Base-by-base conservation (phyloP, 2,113 vertebrate genomes). In the Nesogale talazaci region DNA sequence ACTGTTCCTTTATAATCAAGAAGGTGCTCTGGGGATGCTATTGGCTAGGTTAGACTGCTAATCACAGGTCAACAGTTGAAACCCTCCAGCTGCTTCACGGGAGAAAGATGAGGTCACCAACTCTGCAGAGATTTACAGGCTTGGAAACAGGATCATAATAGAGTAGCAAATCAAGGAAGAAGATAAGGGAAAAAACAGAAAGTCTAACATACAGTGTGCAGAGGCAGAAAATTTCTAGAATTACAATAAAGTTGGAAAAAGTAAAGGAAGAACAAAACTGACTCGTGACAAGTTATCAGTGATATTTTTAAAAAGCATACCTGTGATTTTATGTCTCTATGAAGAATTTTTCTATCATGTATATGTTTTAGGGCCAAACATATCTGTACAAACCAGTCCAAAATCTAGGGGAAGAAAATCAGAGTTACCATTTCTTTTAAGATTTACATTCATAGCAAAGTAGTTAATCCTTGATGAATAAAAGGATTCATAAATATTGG, bases 261-360 rank as follows among this genome's bases (percentile, higher is more conserved):
- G 46, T 14, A n/a, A 22, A 83, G 59, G 4, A 9, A 85, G 14
- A 75, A 74, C 46, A 92, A 76, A 88, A 34, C 38, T 19, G 23
- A 19, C 17, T 17, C 61, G 78, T 57, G 67, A 57, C 63, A 77
- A 94, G 34, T 52, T 25, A 69, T 12, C 12, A 81, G 77, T 85
- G 59, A 81, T n/a, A 31, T 46, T 46, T 46, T 52, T 8, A 79
- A 91, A 36, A 74, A 93, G 79, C 97, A 61, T 98, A 99, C 99
- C 99, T 99, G 99, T 57, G 99, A 99, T 97, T 99, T 99, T 96
- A 99, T 99, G 96, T 99, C 99, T 87, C 99, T 98, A 97, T 99
- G 99, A 93, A 99, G 98, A 97, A 99, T 99, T 98, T 99, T 99
- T 94, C 99, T 98, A 84, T 99, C 99, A 67, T 99, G 99, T 34